Base-by-base conservation (phyloP, 2,113 vertebrate genomes). In the Gadus chalcogrammus region DNA sequence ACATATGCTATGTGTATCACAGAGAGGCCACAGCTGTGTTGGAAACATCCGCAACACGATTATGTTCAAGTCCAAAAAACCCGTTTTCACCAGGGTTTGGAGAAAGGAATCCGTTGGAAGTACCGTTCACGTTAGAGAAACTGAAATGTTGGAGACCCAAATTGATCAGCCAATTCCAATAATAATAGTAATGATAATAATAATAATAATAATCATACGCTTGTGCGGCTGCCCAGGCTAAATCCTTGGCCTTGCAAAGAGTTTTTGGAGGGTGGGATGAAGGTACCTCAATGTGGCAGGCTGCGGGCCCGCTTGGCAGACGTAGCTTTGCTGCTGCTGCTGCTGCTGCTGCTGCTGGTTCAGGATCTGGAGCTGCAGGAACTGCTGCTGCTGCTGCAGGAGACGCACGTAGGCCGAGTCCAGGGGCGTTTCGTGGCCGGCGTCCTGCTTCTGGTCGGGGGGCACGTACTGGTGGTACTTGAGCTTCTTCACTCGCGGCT, bases 381-480 rank as follows among this genome's bases (percentile, higher is more conserved):
- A 99, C 69, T 99, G 95, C 85, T 99, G 97, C 85, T 99, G 97
- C 78, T 99, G 97, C 79, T 99, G 95, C 48, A 99, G 93, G 82
- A 99, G 92, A 56, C 96, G 95, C 62, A 95, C 94, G 4, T 99
- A 99, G 75, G 96, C 93, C 27, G 96, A 96, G 86, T 99, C 97
- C 97, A 98, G 97, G 62, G 90, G 94, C 0, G 92, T 90, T 75
- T 13, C 42, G 11, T 96, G 94, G 11, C 78, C 90, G 83, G 91
- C 94, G 88, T 98, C 97, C 74, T 93, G 93, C 73, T 98, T 99
- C 91, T 99, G 96, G 86, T 99, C 96, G 0, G 97, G 97, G 11
- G 97, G 97, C 73, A 99, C 95, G 91, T 99, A 99, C 79, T 99
- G 97, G 82, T 99, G 97, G 84, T 99, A 99, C 83, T 99, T 99